phyloP scores from a whole-genome alignment of 2,113 vertebrate species.

The Ahaetulla prasina region DNA sequence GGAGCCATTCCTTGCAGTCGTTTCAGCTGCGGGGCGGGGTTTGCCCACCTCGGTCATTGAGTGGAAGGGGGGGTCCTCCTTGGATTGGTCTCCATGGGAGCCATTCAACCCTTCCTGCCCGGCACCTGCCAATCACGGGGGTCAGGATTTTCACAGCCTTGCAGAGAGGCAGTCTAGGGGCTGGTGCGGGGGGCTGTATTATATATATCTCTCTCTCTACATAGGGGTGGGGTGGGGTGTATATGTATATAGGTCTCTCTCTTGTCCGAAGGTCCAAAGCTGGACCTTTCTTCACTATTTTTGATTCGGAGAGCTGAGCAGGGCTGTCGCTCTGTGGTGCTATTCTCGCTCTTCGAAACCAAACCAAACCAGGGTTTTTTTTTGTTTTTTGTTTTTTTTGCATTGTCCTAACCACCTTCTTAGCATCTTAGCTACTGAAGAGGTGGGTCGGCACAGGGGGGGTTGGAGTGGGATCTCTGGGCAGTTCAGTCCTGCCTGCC shows the following conservation, averaged over 20 bases:
- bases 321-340: conserved; percentile 64
- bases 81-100: conserved; percentile 2
- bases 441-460: too few species aligned
- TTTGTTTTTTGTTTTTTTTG: too few species aligned
- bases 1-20: conserved; percentile 8
- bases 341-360: conserved; percentile 20
- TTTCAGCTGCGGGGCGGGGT: background rate
- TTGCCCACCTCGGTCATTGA: conserved; percentile 7
- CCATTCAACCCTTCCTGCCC: background rate
- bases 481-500: conserved; percentile 36
- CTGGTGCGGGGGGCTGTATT: background rate
- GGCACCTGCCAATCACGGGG: background rate
- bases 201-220: conserved; percentile 13
- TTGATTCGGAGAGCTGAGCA: conserved; percentile 67
- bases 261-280: conserved; percentile 27
- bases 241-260: conserved; percentile 13
- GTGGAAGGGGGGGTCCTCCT: background rate
- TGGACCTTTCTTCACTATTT: conserved; percentile 27
- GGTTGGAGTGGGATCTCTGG: conserved; percentile 31
- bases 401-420: background rate
- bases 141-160: background rate
- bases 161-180: conserved; percentile 12
- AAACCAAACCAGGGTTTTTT: conserved; percentile 47
- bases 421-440: background rate
- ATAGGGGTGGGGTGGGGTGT: conserved; percentile 2